Percentiles rank a stretch among this genome's conserved stretches.
Conservation (phyloP, 2,888 invertebrate genomes). For the Temnothorax ravouxi region DNA sequence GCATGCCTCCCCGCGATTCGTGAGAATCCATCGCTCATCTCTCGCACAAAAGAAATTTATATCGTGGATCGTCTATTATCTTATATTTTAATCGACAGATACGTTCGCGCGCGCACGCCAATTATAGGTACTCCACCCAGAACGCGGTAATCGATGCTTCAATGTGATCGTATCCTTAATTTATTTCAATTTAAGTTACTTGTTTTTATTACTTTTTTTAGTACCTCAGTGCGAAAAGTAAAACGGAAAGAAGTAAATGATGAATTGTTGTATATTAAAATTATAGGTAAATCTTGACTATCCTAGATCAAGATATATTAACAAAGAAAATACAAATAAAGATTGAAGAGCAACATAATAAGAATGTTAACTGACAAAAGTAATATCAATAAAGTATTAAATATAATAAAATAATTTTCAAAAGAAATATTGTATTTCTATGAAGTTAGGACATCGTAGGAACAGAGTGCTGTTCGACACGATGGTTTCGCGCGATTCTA, state of each 20-base stretch:
- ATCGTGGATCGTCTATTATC: constrained; percentile 49
- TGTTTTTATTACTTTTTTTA: background rate
- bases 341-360: background rate
- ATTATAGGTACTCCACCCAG: constrained; percentile 36
- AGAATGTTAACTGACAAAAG: background rate
- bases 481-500: constrained; percentile 45
- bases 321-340: background rate
- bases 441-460: background rate
- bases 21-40: constrained; percentile 56
- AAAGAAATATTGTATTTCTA: background rate
- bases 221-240: background rate
- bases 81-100: constrained; percentile 35
- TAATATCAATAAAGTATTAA: background rate
- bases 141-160: constrained; percentile 2
- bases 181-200: constrained; percentile 15
- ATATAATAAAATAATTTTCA: background rate
- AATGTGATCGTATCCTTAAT: constrained; percentile 22
- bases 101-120: constrained; percentile 8
- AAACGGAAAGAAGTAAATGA: background rate
- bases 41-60: constrained; percentile 15
- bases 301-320: background rate
- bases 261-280: background rate
- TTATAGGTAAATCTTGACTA: background rate
- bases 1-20: constrained; percentile 49
- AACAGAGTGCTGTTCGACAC: background rate